Evolutionary conservation across 2,888 invertebrate species (phyloP), one percentile per base, ranked within the genome.

Genomic region (Toxonevra muliebris): DNA sequence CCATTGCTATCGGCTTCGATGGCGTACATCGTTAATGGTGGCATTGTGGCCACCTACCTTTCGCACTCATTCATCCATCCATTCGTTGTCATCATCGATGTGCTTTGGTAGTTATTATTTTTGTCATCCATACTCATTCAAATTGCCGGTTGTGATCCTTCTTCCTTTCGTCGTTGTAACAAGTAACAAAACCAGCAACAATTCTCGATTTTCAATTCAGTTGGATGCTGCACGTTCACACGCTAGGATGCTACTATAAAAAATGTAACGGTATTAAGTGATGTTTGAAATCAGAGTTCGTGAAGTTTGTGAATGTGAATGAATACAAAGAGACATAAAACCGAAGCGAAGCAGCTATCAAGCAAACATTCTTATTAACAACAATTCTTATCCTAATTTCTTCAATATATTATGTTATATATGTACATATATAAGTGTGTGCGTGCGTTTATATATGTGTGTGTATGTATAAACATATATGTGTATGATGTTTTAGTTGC

Each of bases 121-220:
- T 30, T 30, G 30, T 30, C 30, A 30, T 30, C 30, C 30, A 30
- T 7, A 30, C 3, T 69, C 65, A 54, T 70, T 70, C 76, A 77
- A 76, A 70, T 30, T 30, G 20, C 40, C 17, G 50, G 43, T 17
- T 42, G 63, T 42, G 54, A 8, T 41, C n/a, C 43, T 20, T 53
- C 19, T 63, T 54, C 43, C 45, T 48, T 54, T 13, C 64, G 69
- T 70, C 54, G 54, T 60, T 48, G 45, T 50, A 41, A 50, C 17
- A 45, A 45, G 54, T 66, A 61, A 78, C 77, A 80, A 79, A 80
- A 76, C 74, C 79, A 79, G 77, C 77, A 77, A 77, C 80, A 80
- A 77, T 78, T 75, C 74, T 72, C 71, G 43, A 60, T 64, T 74
- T 72, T 70, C 72, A 71, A 71, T 70, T 81, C 81, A 82, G 82